These are phyloP conservation scores for Eupithecia exiguata DNA, from an alignment of 2,888 invertebrate genomes.

Conservation along the genomic window DNA sequence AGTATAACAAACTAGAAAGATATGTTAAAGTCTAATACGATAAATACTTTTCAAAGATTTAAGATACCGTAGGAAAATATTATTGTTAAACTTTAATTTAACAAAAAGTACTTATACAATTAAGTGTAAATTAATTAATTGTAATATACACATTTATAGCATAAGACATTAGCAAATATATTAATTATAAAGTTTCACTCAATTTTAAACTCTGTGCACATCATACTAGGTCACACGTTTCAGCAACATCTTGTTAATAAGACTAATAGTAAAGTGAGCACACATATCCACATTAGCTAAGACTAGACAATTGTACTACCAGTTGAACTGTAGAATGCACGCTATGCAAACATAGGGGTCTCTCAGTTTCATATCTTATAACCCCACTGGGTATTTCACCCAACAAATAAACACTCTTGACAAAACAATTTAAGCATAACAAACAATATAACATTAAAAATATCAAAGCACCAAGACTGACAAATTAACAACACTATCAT, in stretches of 20 bases:
- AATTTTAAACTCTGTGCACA: slow-evolving; percentile 5
- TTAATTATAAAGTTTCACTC: background rate
- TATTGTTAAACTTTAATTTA: slow-evolving; percentile 10
- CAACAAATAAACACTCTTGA: background rate
- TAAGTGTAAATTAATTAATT: background rate
- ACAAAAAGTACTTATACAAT: slow-evolving; percentile 9
- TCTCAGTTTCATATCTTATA: slow-evolving; percentile 25
- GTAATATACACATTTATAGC: background rate
- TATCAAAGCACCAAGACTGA: slow-evolving; percentile 31
- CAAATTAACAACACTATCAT: slow-evolving; percentile 21
- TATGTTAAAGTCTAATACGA: slow-evolving; percentile 24
- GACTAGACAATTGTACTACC: slow-evolving; percentile 39
- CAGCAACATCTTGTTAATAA: slow-evolving; percentile 28
- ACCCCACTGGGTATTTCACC: background rate
- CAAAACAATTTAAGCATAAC: slow-evolving; percentile 17
- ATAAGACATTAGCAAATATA: background rate
- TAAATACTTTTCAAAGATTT: background rate
- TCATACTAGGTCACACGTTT: slow-evolving; percentile 8
- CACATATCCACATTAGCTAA: slow-evolving; percentile 76
- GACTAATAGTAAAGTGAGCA: slow-evolving; percentile 49
- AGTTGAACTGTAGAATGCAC: slow-evolving; percentile 30
- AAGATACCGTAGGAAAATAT: background rate
- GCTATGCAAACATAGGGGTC: slow-evolving; percentile 39
- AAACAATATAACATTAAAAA: slow-evolving; percentile 21
- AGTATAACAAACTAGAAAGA: slow-evolving; percentile 19